Base-by-base conservation (phyloP, 2,797 vertebrate species). In the Hapalemur alaotrensis region DNA sequence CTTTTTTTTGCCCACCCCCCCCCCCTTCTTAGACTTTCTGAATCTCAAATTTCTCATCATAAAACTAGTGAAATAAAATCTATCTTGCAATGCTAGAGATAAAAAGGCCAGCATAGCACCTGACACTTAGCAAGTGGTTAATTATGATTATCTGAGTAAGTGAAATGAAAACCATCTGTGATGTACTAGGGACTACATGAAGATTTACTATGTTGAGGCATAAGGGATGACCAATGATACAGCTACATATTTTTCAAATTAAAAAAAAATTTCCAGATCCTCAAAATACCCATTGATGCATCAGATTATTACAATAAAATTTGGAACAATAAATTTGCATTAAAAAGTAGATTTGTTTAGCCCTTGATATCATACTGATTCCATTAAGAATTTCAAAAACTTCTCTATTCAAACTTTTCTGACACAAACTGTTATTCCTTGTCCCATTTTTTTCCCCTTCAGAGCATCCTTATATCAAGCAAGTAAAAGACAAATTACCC, bases 401-500 rank as follows among this genome's bases (percentile, higher is more conserved):
- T 90, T 87, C 5, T 95, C 35, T 75, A n/a, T 81, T 96, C 73
- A 78, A 85, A 89, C n/a, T 67, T 88, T 75, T 82, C 30, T 87
- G 25, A 94, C 95, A 43, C 50, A 94, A 48, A 91, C 18, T 63
- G 4, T 48, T 94, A 83, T 54, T 93, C 18, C 23, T 91, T 95
- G 41, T 52, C 41, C 52, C 14, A 35, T 10, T 43, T 91, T 91
- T 91, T 78, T 3, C 15, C 28, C 54, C 57, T 93, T 79, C 38
- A 79, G 25, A 95, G 14, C 22, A 46, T 43, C 10, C 41, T 94
- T 87, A 63, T 57, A 61, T 86, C 28, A 75, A 85, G 43, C 46
- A 92, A 96, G 89, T 61, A 87, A 97, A 96, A 96, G 67, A 92
- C 63, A 96, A 72, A 95, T 92, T 96, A 96, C 90, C 22, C 67